Evolutionary conservation across 2,888 invertebrate species (phyloP).

Genomic region (Cryptus armator): DNA sequence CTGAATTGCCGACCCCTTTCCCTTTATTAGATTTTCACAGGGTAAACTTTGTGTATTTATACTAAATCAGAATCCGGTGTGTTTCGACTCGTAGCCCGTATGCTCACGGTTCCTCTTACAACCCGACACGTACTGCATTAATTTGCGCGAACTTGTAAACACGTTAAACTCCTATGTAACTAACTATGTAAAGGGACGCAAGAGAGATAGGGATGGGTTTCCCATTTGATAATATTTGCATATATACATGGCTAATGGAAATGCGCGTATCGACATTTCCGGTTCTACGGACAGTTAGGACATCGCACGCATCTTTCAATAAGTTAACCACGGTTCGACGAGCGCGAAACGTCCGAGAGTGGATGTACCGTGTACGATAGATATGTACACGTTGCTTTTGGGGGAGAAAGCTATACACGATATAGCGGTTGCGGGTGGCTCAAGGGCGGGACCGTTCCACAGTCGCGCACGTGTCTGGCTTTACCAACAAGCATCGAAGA

Average conservation of each 20-base stretch:
- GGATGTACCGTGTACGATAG: constrained; percentile 2
- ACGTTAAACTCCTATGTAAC: constrained; percentile 1
- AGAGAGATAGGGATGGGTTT: background rate
- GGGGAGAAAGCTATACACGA: background rate
- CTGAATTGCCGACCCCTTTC: constrained; percentile 37
- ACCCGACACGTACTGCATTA: constrained; percentile 15
- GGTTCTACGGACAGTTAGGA: constrained; percentile 46
- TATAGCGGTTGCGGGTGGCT: constrained; percentile 55
- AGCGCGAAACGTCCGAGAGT: constrained; percentile 6
- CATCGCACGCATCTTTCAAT: constrained; percentile 57
- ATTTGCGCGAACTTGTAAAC: background rate
- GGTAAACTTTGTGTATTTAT: constrained; percentile 57
- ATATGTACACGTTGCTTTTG: constrained; percentile 1
- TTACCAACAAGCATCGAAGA: constrained; percentile 57
- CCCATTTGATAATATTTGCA: constrained; percentile 28
- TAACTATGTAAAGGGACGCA: no score
- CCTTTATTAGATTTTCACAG: constrained; percentile 64
- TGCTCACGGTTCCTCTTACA: background rate
- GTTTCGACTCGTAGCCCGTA: constrained; percentile 2
- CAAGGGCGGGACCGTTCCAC: constrained; percentile 53
- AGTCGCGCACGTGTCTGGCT: constrained; percentile 64
- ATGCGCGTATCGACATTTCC: constrained; percentile 38
- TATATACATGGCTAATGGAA: constrained; percentile 21
- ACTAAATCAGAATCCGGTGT: constrained; percentile 24
- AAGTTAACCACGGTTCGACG: constrained; percentile 58